These are phyloP conservation scores for Vannuccia rotundouncinata DNA, from an alignment of 2,888 invertebrate species.

Conservation along the genomic window DNA sequence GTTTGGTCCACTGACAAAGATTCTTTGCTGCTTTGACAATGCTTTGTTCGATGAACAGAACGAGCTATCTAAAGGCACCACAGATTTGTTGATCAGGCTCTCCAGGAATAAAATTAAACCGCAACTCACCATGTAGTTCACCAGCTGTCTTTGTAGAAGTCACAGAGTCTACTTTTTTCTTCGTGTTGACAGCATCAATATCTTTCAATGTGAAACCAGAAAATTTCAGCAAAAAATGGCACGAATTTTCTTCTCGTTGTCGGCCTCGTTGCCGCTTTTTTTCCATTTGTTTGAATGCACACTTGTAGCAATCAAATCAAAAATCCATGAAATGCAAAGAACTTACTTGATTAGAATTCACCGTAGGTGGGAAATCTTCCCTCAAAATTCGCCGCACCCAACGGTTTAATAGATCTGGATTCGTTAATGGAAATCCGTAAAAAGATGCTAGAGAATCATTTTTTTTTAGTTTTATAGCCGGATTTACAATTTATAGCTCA, in stretches of 20 bases:
- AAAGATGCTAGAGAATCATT: too few relatives aligned
- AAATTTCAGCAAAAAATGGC: slow-evolving; percentile 35
- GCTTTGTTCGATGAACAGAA: slow-evolving; percentile 15
- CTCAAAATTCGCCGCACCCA: background rate
- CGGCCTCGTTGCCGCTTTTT: background rate
- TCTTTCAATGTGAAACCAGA: slow-evolving; percentile 33
- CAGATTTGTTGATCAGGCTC: slow-evolving; percentile 12
- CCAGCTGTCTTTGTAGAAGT: slow-evolving; percentile 13
- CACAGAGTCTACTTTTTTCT: slow-evolving; percentile 20
- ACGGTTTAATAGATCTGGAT: too few relatives aligned
- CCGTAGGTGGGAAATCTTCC: background rate
- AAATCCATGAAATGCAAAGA: background rate
- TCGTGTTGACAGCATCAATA: slow-evolving; percentile 18
- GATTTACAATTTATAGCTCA: too few relatives aligned
- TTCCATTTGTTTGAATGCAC: background rate
- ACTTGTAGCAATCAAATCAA: background rate
- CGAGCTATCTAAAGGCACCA: slow-evolving; percentile 30
- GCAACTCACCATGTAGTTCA: slow-evolving; percentile 24
- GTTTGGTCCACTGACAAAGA: background rate
- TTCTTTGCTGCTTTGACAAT: background rate
- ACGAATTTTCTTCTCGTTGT: slow-evolving; percentile 36
- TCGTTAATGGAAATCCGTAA: too few relatives aligned
- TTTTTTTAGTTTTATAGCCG: too few relatives aligned
- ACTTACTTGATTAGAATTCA: background rate
- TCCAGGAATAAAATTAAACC: slow-evolving; percentile 21